A percentile compares a stretch with the other conserved stretches of the same genome.
phyloP scores from a whole-genome alignment of 2,113 vertebrate genomes.

The Gambusia affinis region DNA sequence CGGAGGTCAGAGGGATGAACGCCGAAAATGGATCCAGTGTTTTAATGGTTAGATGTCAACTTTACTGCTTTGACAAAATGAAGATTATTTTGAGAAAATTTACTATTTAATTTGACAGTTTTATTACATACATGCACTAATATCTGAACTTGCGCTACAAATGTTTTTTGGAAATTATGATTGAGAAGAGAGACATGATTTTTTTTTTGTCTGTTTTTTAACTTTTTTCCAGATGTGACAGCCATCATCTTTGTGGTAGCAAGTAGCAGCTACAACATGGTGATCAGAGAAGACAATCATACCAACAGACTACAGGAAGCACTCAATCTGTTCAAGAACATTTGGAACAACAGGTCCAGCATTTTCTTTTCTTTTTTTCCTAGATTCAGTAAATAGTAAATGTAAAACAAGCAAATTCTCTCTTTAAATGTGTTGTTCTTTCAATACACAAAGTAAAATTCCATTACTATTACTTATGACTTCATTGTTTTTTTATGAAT shows the following conservation, averaged over 20 bases:
- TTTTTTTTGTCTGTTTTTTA: background rate
- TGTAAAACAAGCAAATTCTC: too few species aligned
- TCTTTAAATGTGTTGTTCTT: too few species aligned
- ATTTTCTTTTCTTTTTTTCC: background rate
- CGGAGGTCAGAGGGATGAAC: slow-evolving; percentile 95
- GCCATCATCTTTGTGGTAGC: slow-evolving; percentile 99
- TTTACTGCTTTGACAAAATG: background rate
- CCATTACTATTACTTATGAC: background rate
- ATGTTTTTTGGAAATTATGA: background rate
- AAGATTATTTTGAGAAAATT: background rate
- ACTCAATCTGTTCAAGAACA: slow-evolving; percentile 99
- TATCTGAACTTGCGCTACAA: background rate
- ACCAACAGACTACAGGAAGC: slow-evolving; percentile 99
- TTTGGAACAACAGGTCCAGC: slow-evolving; percentile 97
- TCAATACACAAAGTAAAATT: too few species aligned
- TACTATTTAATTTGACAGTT: background rate
- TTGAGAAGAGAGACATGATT: background rate
- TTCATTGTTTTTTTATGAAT: background rate
- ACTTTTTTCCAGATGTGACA: slow-evolving; percentile 86
- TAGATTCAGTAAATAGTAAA: too few species aligned
- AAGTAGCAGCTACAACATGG: slow-evolving; percentile 99
- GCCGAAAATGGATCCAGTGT: slow-evolving; percentile 99
- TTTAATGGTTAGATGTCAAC: slow-evolving; percentile 88
- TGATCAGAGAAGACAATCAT: slow-evolving; percentile 99
- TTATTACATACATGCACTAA: background rate